phyloP scores from a whole-genome alignment of 2,888 invertebrate genomes.

The Papilio demoleus region DNA sequence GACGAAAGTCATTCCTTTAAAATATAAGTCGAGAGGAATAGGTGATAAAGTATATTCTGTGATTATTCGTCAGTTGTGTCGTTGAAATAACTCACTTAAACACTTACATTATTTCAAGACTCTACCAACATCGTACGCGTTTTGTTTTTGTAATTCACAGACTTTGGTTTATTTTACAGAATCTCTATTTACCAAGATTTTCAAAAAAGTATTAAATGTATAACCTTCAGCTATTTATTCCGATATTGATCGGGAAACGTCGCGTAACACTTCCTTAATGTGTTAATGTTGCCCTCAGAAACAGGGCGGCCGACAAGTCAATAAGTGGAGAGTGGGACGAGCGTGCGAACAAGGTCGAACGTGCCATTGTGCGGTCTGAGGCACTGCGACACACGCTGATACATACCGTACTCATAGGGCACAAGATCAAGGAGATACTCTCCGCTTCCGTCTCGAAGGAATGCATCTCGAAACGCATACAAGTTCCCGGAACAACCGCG shows the following conservation, averaged over 20 bases:
- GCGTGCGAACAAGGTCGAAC: constrained; percentile 78
- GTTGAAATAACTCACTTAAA: too few species aligned
- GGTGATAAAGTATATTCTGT: too few species aligned
- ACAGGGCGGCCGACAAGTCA: constrained; percentile 66
- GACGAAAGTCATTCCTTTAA: too few species aligned
- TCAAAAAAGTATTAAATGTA: too few species aligned
- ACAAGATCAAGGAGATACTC: constrained; percentile 74
- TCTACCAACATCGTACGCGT: too few species aligned
- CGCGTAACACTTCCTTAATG: constrained; percentile 27
- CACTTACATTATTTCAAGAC: too few species aligned
- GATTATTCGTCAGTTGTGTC: too few species aligned
- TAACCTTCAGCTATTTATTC: constrained; percentile 23
- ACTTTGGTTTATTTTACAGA: too few species aligned
- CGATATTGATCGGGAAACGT: constrained; percentile 2
- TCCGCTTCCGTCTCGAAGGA: constrained; percentile 73
- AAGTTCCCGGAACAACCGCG: constrained; percentile 56
- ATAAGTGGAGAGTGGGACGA: constrained; percentile 74
- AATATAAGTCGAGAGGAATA: too few species aligned
- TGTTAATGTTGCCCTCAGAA: constrained; percentile 52
- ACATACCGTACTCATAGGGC: constrained; percentile 51
- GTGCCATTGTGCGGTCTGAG: constrained; percentile 69
- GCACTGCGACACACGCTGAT: constrained; percentile 65
- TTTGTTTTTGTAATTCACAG: too few species aligned
- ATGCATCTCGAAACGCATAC: constrained; percentile 60
- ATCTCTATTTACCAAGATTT: too few species aligned